phyloP scores from a whole-genome alignment of 2,113 vertebrate species.

The Mirounga angustirostris region DNA sequence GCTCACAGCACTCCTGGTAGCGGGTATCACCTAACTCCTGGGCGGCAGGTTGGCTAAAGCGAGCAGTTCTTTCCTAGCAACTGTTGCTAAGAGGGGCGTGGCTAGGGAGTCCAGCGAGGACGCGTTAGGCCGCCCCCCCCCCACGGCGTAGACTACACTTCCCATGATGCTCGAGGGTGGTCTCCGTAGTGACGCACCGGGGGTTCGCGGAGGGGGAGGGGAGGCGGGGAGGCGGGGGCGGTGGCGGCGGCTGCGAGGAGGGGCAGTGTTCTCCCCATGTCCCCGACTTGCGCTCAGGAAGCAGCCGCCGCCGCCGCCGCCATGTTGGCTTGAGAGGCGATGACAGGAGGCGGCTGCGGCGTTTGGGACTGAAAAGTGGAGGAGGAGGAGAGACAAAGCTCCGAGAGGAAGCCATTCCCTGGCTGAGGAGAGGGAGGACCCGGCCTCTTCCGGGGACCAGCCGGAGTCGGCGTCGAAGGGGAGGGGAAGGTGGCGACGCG shows the following conservation, averaged over 20 bases:
- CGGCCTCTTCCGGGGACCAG: conserved; percentile 63
- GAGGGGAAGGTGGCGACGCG: conserved; percentile 50
- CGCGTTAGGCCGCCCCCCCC: neutral
- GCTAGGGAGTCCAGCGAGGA: neutral
- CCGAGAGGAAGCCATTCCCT: conserved; percentile 50
- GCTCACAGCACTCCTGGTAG: conserved; percentile 20
- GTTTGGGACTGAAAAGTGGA: conserved; percentile 65
- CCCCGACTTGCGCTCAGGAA: conserved; percentile 61
- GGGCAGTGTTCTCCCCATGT: conserved; percentile 62
- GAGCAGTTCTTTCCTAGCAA: conserved; percentile 76
- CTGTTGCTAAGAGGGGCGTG: conserved; percentile 70
- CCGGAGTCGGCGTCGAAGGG: conserved; percentile 54
- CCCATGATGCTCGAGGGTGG: conserved; percentile 75
- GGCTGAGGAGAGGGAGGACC: conserved; percentile 55
- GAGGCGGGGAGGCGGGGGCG: neutral
- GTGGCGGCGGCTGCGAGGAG: neutral
- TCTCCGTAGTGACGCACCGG: conserved; percentile 71
- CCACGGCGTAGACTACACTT: conserved; percentile 71
- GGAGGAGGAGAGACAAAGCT: conserved; percentile 67
- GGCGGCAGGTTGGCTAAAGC: neutral
- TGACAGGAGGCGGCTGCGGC: conserved; percentile 85
- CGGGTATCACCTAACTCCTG: neutral
- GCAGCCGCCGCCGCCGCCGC: conserved; percentile 76
- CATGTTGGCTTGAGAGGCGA: conserved; percentile 88
- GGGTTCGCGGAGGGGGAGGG: neutral